Base-by-base conservation (phyloP, 1,140 invertebrate species). In the Drosophila arizonae region DNA sequence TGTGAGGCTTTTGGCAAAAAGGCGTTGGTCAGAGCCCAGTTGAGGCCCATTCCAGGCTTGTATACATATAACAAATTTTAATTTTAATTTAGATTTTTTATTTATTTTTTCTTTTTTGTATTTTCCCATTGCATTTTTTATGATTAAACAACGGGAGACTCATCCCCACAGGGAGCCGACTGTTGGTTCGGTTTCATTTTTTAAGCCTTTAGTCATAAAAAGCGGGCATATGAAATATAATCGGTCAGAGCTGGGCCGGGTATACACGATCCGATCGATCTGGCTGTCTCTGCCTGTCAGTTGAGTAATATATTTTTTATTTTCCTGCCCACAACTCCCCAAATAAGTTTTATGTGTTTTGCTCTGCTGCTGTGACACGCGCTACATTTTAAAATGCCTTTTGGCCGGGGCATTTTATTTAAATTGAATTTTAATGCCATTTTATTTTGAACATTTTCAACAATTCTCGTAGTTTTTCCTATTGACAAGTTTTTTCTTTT, bases 351-450 rank as follows among this genome's bases (percentile, higher is more conserved):
- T 57, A 82, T 57, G 69, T 65, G 60, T 41, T 56, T 68, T 61
- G 52, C 51, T 39, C 13, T 52, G 68, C 78, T 76, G 75, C 68
- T 70, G 76, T 82, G 82, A 88, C 82, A 87, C 82, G 84, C 84
- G 76, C 73, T 82, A 78, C 73, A 87, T 87, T 87, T 82, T 77
- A 84, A 81, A 69, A 60, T 30, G 43, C 8, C 56, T 60, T 60
- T 60, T 58, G 68, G 76, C 45, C 46, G 17, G 43, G 65, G 55
- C 66, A 67, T 67, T 81, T 69, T 50, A 74, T 78, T 68, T 71
- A 73, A 76, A 87, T 79, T 88, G 73, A 67, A 82, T 79, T 87
- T 77, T 74, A 77, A 88, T 75, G 33, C 39, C 68, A 72, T 82
- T 86, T 84, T 69, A 82, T 72, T 68, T 75, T 74, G 72, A 63